A percentile compares a stretch with the other conserved stretches of the same genome.
These are phyloP conservation scores for Conus canariensis DNA, from an alignment of 2,888 invertebrate genomes.

Conservation along the genomic window DNA sequence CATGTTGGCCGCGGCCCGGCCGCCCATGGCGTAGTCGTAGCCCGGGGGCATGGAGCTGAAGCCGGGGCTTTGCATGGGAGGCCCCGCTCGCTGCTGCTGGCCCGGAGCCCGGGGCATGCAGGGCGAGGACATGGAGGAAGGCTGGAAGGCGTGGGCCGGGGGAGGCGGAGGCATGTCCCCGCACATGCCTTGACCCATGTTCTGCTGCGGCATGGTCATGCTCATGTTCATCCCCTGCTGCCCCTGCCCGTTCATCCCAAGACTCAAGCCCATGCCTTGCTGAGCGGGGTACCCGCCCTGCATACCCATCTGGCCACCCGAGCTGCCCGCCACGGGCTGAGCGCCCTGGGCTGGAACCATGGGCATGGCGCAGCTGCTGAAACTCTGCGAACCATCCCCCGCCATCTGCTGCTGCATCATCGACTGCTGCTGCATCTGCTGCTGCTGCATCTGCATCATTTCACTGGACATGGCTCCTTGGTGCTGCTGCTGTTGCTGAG, in stretches of 20 bases:
- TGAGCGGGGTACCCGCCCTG: slow-evolving; percentile 19
- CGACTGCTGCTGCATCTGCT: slow-evolving; percentile 36
- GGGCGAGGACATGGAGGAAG: slow-evolving; percentile 48
- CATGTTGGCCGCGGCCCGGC: slow-evolving; percentile 18
- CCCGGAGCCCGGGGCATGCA: slow-evolving; percentile 37
- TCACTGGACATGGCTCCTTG: slow-evolving; percentile 43
- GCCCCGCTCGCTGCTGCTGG: not conserved
- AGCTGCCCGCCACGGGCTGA: slow-evolving; percentile 29
- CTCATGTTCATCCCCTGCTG: slow-evolving; percentile 41
- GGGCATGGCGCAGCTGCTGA: slow-evolving; percentile 38
- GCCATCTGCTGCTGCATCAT: slow-evolving; percentile 23
- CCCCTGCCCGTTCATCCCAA: slow-evolving; percentile 35
- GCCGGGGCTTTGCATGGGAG: slow-evolving; percentile 36
- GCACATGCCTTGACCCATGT: slow-evolving; percentile 31
- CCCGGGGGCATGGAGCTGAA: slow-evolving; percentile 33
- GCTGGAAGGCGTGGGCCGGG: slow-evolving; percentile 42
- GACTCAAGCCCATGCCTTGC: slow-evolving; percentile 31
- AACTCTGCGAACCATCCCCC: slow-evolving; percentile 23
- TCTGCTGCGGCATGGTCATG: slow-evolving; percentile 37
- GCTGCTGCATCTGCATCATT: slow-evolving; percentile 45
- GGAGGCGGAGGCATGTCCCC: slow-evolving; percentile 30
- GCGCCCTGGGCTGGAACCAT: slow-evolving; percentile 28
- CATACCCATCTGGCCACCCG: slow-evolving; percentile 29
- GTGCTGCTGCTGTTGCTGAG: slow-evolving; percentile 42
- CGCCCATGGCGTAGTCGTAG: slow-evolving; percentile 39